Percentiles rank a stretch among this genome's conserved stretches.
These are phyloP conservation scores for Pygathrix nemaeus DNA, from an alignment of 2,113 vertebrate genomes.

Conservation along the genomic window DNA sequence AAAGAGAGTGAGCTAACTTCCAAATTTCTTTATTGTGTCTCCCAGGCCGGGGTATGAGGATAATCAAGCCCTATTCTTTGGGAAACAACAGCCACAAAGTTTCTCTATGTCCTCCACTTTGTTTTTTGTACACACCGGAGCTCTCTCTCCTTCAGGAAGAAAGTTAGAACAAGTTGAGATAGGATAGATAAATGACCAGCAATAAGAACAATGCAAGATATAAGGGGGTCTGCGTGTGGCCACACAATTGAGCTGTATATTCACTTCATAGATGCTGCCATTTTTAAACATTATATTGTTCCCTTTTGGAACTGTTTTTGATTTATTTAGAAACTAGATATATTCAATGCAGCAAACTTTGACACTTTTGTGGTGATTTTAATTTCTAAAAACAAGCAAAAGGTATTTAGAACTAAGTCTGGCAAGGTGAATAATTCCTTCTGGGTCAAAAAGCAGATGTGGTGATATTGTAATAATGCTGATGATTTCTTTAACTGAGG, in stretches of 20 bases:
- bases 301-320: neutral
- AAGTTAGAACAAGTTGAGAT: neutral
- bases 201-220: neutral
- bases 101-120: neutral
- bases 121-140: neutral
- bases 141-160: neutral
- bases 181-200: neutral
- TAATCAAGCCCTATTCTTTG: neutral
- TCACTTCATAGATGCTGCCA: neutral
- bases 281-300: neutral
- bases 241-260: neutral
- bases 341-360: neutral
- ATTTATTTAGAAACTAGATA: neutral
- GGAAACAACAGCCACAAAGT: fast-evolving
- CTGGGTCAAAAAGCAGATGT: constrained; percentile 41
- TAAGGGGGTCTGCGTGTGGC: neutral
- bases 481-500: neutral
- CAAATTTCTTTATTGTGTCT: neutral
- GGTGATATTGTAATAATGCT: neutral
- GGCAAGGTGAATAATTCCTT: constrained; percentile 50
- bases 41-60: no score
- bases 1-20: neutral
- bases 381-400: constrained; percentile 25
- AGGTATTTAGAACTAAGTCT: neutral
- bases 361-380: neutral